Base-by-base conservation (phyloP, 1,140 invertebrate species). In the Bombus confusus region DNA sequence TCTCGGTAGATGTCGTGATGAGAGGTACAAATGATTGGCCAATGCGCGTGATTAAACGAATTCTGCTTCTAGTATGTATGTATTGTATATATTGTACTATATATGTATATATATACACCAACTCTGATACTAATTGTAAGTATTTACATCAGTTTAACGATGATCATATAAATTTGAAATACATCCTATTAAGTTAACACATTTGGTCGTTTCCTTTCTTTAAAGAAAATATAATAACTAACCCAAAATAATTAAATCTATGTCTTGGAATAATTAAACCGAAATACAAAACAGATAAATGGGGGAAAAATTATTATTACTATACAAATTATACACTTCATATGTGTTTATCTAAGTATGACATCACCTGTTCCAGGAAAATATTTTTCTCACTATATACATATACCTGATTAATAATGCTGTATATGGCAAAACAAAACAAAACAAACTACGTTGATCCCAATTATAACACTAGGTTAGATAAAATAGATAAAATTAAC, bases 1-100 rank as follows among this genome's bases (percentile, higher is more conserved):
- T 71, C 57, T 76, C 85, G 75, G 41, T 39, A 92, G 92, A 91
- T 92, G 91, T 69, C 87, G 88, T 73, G 41, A 28, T 83, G 43
- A 57, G 74, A 59, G 9, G 47, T 57, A 74, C 57, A 31, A 74
- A 75, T 79, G 79, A 85, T 74, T 85, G 68, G 83, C 59, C 84
- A 80, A 85, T 81, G 37, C 41, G 57, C 71, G 47, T 69, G 79
- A 85, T 73, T 81, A 62, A 81, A 78, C 68, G 52, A 31, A 82
- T 86, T 73, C 39, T 71, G 22, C 39, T 82, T 39, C 39, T 57
- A 73, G 6, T 62, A 31, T 31, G 5, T 9, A n/a, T 52, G 62
- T 79, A 41, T 43, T 31, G n/a, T 66, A 31, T 31, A 66, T 15
- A 18, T 8, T 8, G n/a, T 37, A 34, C 68, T 39, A 28, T 41